phyloP scores from a whole-genome alignment of 2,888 invertebrate species.

The Cetonia aurata region DNA sequence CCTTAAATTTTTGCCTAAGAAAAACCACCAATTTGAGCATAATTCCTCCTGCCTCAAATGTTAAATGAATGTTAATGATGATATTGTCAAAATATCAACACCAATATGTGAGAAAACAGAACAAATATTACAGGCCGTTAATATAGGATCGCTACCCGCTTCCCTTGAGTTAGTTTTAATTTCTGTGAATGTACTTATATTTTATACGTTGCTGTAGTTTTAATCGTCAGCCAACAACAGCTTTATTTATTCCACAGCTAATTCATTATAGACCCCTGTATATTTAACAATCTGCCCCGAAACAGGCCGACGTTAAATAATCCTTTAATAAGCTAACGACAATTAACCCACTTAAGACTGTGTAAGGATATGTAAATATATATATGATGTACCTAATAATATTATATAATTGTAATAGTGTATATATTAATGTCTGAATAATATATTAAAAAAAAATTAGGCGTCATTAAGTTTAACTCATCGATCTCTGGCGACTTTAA shows the following conservation, averaged over 20 bases:
- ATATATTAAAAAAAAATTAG: slow-evolving; percentile 3
- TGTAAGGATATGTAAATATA: slow-evolving; percentile 33
- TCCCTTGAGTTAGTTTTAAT: slow-evolving; percentile 1
- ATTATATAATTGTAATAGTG: slow-evolving; percentile 8
- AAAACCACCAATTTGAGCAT: too few relatives aligned
- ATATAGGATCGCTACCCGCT: too few relatives aligned
- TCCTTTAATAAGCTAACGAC: slow-evolving; percentile 16
- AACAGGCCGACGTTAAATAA: slow-evolving; percentile 4
- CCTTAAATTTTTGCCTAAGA: too few relatives aligned
- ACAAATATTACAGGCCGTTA: not conserved
- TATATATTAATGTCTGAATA: slow-evolving; percentile 14
- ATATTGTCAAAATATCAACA: too few relatives aligned
- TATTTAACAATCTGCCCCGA: not conserved
- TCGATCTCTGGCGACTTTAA: too few relatives aligned
- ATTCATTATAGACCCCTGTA: slow-evolving; percentile 20
- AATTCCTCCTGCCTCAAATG: too few relatives aligned
- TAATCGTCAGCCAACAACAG: slow-evolving; percentile 8
- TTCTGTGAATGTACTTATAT: slow-evolving; percentile 20
- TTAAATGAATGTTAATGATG: too few relatives aligned
- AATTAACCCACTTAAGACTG: slow-evolving; percentile 31
- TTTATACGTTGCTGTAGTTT: slow-evolving; percentile 11
- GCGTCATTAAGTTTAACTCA: not conserved
- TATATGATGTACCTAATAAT: slow-evolving; percentile 10
- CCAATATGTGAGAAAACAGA: too few relatives aligned
- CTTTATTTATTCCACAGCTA: slow-evolving; percentile 39